Base-by-base conservation (phyloP, 2,888 invertebrate species). In the Yponomeuta cagnagella region DNA sequence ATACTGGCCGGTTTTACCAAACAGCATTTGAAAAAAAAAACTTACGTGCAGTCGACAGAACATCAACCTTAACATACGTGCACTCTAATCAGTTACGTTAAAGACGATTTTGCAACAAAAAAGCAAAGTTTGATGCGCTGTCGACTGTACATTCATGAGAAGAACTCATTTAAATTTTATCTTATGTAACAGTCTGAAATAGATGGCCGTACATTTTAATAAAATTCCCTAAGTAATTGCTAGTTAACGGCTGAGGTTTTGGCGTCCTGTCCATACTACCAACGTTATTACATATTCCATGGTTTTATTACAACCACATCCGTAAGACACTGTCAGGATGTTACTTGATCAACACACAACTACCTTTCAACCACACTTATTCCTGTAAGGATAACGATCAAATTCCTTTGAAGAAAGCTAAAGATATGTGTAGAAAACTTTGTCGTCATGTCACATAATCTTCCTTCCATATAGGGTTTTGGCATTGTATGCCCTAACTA, bases 261-360 rank as follows among this genome's bases (percentile, higher is more conserved):
- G 15, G 15, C 52, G 52, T 58, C 52, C 52, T 58, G 52, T 58
- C 52, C 52, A 1, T 15, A 15, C 52, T 58, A 5, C 52, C 52
- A 15, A 2, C 52, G 52, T 58, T 58, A 58, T 58, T 58, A 58
- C 52, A 58, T 58, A 58, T 68, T 70, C 68, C 71, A 71, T 70
- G 70, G 70, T 73, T 73, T 72, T 73, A 73, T 73, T 73, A 73
- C 31, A n/a, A 63, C 10, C 68, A 84, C 65, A 65, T 65, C 65
- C 65, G 65, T 30, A 37, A 63, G 78, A 77, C 84, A 82, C 52
- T 58, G 52, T 81, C 89, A 88, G 90, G 90, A 90, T 85, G 83
- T 82, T 72, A 73, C 72, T 70, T 72, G 65, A 77, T 77, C 75
- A 80, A 63, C 31, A 69, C 71, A 71, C 1, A 48, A 2, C 71